These are phyloP conservation scores for Frankliniella fusca DNA, from an alignment of 2,888 invertebrate species.

Conservation along the genomic window DNA sequence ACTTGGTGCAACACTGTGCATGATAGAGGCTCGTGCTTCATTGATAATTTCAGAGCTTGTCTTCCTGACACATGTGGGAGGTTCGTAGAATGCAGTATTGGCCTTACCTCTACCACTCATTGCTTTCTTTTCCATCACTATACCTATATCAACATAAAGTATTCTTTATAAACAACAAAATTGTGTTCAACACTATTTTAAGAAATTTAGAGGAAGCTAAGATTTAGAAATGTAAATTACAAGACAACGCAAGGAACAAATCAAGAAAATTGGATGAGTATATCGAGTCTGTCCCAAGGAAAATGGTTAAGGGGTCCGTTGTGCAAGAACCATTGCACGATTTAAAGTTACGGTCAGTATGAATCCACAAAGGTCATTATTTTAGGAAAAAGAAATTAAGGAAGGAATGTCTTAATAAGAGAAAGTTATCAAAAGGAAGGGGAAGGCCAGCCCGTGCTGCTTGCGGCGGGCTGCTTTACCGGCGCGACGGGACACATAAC, in stretches of 20 bases:
- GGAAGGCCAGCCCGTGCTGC: neutral
- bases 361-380: neutral
- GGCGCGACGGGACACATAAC: neutral
- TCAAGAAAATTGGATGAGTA: neutral
- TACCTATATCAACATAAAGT: neutral
- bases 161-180: neutral
- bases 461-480: neutral
- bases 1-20: constrained; percentile 40
- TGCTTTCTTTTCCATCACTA: neutral
- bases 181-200: neutral
- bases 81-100: constrained; percentile 32
- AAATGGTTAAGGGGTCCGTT: neutral
- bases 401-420: neutral
- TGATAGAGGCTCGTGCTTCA: constrained; percentile 65
- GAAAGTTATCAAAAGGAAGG: neutral
- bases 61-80: constrained; percentile 45
- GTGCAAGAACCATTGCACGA: neutral
- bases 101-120: neutral
- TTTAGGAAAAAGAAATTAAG: neutral
- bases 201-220: neutral
- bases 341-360: neutral
- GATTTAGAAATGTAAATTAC: neutral
- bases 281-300: neutral
- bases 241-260: neutral
- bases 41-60: constrained; percentile 77